A percentile compares a stretch with the other conserved stretches of the same genome.
Conservation (phyloP, 2,113 vertebrate species). For the Paradoxurus hermaphroditus region DNA sequence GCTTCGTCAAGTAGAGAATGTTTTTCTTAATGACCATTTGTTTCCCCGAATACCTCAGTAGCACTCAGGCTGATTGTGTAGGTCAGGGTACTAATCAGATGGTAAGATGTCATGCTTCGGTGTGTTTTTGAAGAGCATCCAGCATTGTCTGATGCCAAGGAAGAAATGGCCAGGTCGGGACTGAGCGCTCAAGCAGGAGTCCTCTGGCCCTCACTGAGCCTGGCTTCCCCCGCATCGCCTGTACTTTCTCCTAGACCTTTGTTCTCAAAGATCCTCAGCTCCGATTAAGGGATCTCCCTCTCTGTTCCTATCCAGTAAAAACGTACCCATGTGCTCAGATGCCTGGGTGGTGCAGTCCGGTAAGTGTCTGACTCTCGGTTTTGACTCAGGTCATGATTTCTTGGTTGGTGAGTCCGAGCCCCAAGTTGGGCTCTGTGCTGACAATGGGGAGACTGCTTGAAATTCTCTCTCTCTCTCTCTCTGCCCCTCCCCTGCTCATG, state of each 20-base stretch:
- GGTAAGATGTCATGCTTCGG: background rate
- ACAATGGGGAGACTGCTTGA: no score
- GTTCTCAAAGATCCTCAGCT: background rate
- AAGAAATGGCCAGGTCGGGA: background rate
- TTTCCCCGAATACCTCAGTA: background rate
- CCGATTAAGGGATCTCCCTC: background rate
- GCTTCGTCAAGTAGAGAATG: background rate
- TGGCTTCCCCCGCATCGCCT: fast-evolving
- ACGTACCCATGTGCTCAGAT: background rate
- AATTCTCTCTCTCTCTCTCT: no score
- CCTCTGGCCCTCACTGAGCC: background rate
- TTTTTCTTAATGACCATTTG: background rate
- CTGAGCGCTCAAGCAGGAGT: background rate
- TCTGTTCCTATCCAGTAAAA: background rate
- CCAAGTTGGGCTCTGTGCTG: no score
- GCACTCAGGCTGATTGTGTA: background rate
- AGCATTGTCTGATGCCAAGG: background rate
- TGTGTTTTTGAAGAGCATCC: background rate
- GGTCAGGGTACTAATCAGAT: background rate
- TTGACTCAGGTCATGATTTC: no score
- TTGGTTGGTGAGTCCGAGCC: no score
- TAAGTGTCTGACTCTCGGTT: no score
- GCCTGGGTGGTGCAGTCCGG: no score
- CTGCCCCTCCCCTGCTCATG: no score
- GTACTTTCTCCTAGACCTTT: background rate